A percentile compares a stretch with the other conserved stretches of the same genome.
Evolutionary conservation across 2,888 invertebrate genomes (phyloP).

Genomic region (Lepidochitona cinerea): DNA sequence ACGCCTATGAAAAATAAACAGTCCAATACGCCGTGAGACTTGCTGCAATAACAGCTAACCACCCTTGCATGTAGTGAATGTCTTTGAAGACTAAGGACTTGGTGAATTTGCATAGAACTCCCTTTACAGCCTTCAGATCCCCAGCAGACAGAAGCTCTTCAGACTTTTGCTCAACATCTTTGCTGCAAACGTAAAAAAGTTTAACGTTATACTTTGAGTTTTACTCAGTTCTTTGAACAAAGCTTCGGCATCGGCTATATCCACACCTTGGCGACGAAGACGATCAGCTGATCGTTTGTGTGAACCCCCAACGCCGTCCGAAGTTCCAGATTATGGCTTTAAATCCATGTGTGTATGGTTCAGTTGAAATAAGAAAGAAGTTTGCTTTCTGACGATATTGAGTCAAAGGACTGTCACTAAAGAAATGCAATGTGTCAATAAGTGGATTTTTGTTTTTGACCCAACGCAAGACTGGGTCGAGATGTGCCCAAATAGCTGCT

Average conservation of each 20-base stretch:
- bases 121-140: not conserved
- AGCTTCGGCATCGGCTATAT: conserved; percentile 19
- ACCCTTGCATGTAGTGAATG: not conserved
- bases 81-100: not conserved
- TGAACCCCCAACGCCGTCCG: conserved; percentile 59
- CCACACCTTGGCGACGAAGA: conserved; percentile 25
- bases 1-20: not conserved
- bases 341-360: conserved; percentile 51
- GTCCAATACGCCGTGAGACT: not conserved
- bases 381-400: conserved; percentile 67
- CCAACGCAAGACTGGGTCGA: conserved; percentile 50
- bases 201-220: not conserved
- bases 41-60: not conserved
- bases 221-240: not conserved
- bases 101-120: not conserved
- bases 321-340: conserved; percentile 63
- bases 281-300: conserved; percentile 49
- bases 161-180: not conserved
- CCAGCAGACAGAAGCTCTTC: not conserved
- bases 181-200: not conserved
- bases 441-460: conserved; percentile 14
- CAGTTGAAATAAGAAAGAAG: conserved; percentile 56
- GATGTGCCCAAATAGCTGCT: conserved; percentile 68
- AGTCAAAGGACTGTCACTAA: conserved; percentile 56
- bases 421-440: conserved; percentile 33